Percentiles rank a stretch among this genome's conserved stretches.
These are phyloP conservation scores for Helicorthomorpha holstii DNA, from an alignment of 1,140 invertebrate genomes.

Conservation along the genomic window DNA sequence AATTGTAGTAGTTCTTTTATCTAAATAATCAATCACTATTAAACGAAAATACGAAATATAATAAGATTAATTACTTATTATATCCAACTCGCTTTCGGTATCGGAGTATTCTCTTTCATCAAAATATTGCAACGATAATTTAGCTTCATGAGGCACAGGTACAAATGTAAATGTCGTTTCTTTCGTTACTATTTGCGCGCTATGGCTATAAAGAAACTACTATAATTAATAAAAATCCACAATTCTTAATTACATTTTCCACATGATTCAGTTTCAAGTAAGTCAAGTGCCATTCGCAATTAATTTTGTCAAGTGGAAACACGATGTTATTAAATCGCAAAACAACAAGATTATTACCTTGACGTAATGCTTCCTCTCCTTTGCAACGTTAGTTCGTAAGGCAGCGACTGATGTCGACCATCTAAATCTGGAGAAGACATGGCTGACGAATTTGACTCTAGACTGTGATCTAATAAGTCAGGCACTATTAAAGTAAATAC, in stretches of 20 bases:
- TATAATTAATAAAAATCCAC: background rate
- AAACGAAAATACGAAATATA: too few species aligned
- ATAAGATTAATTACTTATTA: background rate
- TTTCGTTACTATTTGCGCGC: background rate
- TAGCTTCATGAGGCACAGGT: background rate
- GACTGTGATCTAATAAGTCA: background rate
- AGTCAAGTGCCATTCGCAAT: background rate
- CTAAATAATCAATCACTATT: too few species aligned
- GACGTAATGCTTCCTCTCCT: background rate
- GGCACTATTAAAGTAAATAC: background rate
- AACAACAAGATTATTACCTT: background rate
- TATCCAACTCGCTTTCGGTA: background rate
- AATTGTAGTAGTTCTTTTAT: too few species aligned
- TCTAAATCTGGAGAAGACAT: background rate
- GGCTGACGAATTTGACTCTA: background rate
- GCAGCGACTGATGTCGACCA: background rate
- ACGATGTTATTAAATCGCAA: background rate
- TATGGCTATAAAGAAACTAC: too few species aligned
- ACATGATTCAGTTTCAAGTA: background rate
- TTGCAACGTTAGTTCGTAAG: background rate
- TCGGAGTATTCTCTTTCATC: background rate
- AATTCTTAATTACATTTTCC: background rate
- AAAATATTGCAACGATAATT: background rate
- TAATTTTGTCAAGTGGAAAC: background rate
- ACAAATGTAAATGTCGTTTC: background rate